A percentile compares a stretch with the other conserved stretches of the same genome.
Evolutionary conservation across 2,888 invertebrate genomes (phyloP).

Genomic region (Lymantria dispar): DNA sequence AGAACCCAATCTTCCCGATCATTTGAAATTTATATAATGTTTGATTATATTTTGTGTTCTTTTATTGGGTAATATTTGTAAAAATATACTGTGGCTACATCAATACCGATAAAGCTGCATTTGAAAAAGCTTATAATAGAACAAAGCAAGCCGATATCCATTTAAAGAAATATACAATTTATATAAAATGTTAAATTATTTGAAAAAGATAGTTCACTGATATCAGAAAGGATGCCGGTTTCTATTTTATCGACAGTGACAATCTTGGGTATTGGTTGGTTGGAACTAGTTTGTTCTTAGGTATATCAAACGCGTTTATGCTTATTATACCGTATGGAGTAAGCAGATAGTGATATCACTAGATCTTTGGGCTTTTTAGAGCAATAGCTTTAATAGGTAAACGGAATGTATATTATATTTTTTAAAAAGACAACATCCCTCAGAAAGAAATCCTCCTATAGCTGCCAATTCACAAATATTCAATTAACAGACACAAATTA

Average conservation of each 20-base stretch:
- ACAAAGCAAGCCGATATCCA: background rate
- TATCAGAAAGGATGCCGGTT: constrained; percentile 29
- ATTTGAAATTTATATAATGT: no score
- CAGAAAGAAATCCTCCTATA: no score
- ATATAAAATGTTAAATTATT: constrained; percentile 8
- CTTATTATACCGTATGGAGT: constrained; percentile 12
- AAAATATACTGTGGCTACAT: background rate
- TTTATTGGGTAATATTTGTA: no score
- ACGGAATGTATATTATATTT: background rate
- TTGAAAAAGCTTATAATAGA: background rate
- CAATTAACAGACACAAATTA: no score
- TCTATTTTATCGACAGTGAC: constrained; percentile 31
- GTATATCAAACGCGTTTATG: constrained; percentile 22
- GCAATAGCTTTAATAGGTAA: constrained; percentile 5
- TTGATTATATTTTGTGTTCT: no score
- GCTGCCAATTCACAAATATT: no score
- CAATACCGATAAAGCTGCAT: background rate
- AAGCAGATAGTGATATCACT: constrained; percentile 8
- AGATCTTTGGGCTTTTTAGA: constrained; percentile 7
- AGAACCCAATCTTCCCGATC: no score
- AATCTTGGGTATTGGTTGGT: constrained; percentile 30
- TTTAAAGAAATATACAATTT: background rate
- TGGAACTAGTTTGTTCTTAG: constrained; percentile 28
- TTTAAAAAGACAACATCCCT: no score
- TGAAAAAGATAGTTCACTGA: constrained; percentile 21